Evolutionary conservation across 2,113 vertebrate species (phyloP).

Genomic region (Alectura lathami): DNA sequence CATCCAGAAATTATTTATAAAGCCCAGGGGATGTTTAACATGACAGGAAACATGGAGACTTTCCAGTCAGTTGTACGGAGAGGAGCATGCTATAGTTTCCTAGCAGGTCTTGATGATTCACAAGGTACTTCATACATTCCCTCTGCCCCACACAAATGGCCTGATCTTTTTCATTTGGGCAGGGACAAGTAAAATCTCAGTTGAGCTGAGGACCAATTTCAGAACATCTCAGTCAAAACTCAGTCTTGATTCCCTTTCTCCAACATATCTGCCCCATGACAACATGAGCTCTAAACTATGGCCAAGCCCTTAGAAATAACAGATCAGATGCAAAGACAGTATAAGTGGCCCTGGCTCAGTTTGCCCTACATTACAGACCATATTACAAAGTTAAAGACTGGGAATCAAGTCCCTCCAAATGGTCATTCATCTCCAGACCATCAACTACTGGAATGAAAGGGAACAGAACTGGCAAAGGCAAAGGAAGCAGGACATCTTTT

Average conservation of each 20-base stretch:
- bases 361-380: background rate
- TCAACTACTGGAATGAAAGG: background rate
- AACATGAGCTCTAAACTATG: background rate
- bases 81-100: background rate
- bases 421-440: background rate
- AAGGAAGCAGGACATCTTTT: background rate
- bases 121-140: slow-evolving; percentile 1
- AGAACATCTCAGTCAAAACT: background rate
- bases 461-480: background rate
- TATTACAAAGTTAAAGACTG: background rate
- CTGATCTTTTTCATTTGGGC: background rate
- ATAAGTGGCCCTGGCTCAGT: background rate
- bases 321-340: background rate
- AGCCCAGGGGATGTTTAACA: slow-evolving; percentile 25
- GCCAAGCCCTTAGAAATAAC: background rate
- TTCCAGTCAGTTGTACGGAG: slow-evolving; percentile 21
- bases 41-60: slow-evolving; percentile 45
- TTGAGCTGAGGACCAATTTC: background rate
- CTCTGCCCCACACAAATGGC: background rate
- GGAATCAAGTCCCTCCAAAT: background rate
- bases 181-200: background rate
- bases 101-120: background rate
- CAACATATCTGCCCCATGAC: background rate
- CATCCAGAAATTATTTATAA: slow-evolving; percentile 53
- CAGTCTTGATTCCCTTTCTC: background rate